Evolutionary conservation across 2,888 invertebrate species (phyloP).

Genomic region (Cheilosia vernalis): DNA sequence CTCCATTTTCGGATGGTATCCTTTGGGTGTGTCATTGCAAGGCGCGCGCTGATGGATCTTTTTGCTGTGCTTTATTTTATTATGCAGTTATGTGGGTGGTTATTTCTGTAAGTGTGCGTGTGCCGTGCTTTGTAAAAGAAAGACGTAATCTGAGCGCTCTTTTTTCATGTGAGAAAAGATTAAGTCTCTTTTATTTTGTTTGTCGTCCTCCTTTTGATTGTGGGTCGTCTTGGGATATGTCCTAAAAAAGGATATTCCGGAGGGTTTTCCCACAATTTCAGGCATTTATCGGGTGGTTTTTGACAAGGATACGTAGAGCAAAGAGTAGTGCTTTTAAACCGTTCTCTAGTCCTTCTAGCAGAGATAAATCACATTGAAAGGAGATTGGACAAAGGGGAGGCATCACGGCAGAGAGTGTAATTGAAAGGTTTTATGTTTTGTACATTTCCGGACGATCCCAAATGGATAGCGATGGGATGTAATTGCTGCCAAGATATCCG

Average conservation of each 20-base stretch:
- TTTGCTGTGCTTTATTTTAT: constrained; percentile 40
- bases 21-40: constrained; percentile 57
- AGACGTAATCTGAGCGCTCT: constrained; percentile 25
- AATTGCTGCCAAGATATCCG: constrained; percentile 36
- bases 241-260: constrained; percentile 44
- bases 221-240: constrained; percentile 16
- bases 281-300: constrained; percentile 43
- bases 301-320: constrained; percentile 15
- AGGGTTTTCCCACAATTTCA: constrained; percentile 21
- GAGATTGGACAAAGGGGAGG: not conserved
- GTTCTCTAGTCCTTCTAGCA: constrained; percentile 22
- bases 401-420: constrained; percentile 23
- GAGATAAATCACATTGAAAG: constrained; percentile 42
- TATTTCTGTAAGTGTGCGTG: constrained; percentile 2
- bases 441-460: constrained; percentile 4
- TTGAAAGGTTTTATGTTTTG: constrained; percentile 66
- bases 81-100: constrained; percentile 47
- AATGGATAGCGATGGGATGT: constrained; percentile 44
- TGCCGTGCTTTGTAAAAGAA: not conserved
- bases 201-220: not conserved
- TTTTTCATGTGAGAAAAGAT: constrained; percentile 16
- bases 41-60: constrained; percentile 11
- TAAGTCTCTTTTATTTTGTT: constrained; percentile 9
- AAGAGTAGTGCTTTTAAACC: constrained; percentile 20
- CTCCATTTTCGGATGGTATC: constrained; percentile 27